Evolutionary conservation across 64 coral and sea anemone genomes (phyloP).

Genomic region (Pocillopora verrucosa): DNA sequence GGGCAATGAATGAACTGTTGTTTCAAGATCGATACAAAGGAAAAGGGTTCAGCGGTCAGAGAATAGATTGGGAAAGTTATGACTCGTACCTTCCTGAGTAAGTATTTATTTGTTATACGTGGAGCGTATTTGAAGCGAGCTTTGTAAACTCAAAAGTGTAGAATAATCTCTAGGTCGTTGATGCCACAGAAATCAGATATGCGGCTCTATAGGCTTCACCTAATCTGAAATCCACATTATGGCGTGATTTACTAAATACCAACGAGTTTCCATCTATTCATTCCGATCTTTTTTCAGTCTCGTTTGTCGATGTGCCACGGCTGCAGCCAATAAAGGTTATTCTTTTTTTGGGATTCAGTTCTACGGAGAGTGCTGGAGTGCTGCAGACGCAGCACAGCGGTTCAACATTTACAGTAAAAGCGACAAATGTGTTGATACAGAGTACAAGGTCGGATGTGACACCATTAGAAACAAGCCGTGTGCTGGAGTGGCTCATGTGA

Average conservation of each 20-base stretch:
- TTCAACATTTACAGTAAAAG: conserved; percentile 17
- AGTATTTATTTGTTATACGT: too few species aligned
- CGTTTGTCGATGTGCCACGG: conserved; percentile 25
- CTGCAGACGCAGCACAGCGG: conserved; percentile 1
- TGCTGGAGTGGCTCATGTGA: neutral
- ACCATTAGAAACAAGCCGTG: neutral
- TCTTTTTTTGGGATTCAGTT: conserved; percentile 46
- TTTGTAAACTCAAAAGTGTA: too few species aligned
- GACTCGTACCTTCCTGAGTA: conserved; percentile 18
- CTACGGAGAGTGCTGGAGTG: conserved; percentile 55
- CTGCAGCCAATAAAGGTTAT: conserved; percentile 26
- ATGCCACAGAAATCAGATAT: too few species aligned
- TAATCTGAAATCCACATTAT: too few species aligned
- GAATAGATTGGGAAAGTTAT: conserved; percentile 13
- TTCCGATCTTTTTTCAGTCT: neutral
- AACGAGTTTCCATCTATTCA: neutral
- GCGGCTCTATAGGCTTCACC: too few species aligned
- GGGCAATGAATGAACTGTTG: conserved; percentile 18
- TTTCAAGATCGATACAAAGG: conserved; percentile 42
- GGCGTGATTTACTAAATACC: too few species aligned
- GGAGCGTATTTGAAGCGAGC: too few species aligned
- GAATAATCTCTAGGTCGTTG: too few species aligned
- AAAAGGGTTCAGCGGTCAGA: conserved; percentile 34
- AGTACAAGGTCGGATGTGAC: neutral
- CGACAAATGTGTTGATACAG: conserved; percentile 29